phyloP scores from a whole-genome alignment of 2,113 vertebrate species.

The Oriolus oriolus region DNA sequence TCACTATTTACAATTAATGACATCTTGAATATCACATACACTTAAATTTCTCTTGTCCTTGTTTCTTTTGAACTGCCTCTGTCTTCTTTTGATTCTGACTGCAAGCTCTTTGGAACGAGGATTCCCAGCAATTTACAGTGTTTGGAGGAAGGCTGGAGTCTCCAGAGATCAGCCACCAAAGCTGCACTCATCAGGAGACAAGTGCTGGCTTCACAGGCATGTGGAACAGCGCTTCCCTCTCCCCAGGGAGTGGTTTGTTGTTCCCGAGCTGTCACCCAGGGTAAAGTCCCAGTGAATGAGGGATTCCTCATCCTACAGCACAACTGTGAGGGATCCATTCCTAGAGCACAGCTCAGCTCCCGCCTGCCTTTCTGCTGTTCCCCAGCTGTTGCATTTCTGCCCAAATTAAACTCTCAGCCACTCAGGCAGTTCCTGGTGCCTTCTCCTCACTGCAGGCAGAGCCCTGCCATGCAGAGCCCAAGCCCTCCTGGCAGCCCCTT shows the following conservation, averaged over 20 bases:
- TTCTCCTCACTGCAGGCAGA: not conserved
- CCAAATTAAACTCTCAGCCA: not conserved
- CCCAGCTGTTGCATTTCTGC: not conserved
- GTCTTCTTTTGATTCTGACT: not conserved
- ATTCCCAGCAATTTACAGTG: not conserved
- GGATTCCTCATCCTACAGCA: not conserved
- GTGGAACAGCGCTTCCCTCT: not conserved
- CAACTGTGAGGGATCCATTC: not conserved
- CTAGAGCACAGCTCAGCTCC: not conserved
- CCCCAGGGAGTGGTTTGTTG: not conserved
- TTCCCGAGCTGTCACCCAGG: not conserved
- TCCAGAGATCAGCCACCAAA: not conserved
- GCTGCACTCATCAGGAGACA: not conserved
- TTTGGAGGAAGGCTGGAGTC: not conserved
- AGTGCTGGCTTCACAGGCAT: not conserved
- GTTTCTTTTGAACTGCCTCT: not conserved
- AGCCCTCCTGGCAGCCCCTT: not conserved
- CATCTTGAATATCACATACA: not conserved
- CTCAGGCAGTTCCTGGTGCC: not conserved
- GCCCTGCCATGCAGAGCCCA: not conserved
- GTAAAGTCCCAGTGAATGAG: not conserved
- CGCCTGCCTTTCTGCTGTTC: not conserved
- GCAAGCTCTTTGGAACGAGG: not conserved
- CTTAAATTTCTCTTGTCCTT: not conserved
- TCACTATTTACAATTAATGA: not conserved